Percentiles rank a stretch among this genome's conserved stretches.
Conservation (phyloP, 2,113 vertebrate species). For the Hirundichthys speculiger region DNA sequence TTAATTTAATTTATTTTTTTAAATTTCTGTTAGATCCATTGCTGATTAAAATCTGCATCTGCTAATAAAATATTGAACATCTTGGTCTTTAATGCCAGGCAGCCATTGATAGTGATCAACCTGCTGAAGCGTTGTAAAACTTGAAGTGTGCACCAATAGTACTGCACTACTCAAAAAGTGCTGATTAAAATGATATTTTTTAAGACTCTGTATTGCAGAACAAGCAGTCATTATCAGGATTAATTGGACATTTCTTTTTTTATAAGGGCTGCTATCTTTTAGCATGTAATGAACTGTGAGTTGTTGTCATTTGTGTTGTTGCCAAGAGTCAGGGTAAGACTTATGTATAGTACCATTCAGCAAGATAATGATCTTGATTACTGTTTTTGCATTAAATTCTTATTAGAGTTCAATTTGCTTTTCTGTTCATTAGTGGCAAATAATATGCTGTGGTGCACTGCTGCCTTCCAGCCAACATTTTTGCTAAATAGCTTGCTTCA, state of each 20-base stretch:
- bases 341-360: conserved; percentile 9
- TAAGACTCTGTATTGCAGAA: neutral
- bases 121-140: conserved; percentile 30
- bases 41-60: conserved; percentile 62
- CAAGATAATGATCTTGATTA: conserved; percentile 54
- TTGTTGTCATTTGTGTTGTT: conserved; percentile 14
- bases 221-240: conserved; percentile 15
- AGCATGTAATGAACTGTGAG: conserved; percentile 29
- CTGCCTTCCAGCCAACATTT: conserved; percentile 49
- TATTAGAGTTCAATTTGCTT: conserved; percentile 41
- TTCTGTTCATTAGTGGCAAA: conserved; percentile 50
- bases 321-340: conserved; percentile 15
- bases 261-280: conserved; percentile 1
- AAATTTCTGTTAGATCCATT: conserved; percentile 32
- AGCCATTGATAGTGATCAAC: conserved; percentile 27
- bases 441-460: conserved; percentile 21
- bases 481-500: conserved; percentile 33
- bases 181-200: conserved; percentile 6
- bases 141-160: conserved; percentile 1
- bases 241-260: conserved; percentile 5
- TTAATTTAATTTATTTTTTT: neutral
- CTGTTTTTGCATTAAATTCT: conserved; percentile 39
- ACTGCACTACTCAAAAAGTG: neutral
- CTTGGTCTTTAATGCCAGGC: conserved; percentile 54
- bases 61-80: conserved; percentile 65